Evolutionary conservation across 2,113 vertebrate genomes (phyloP).

Genomic region (Naja naja): DNA sequence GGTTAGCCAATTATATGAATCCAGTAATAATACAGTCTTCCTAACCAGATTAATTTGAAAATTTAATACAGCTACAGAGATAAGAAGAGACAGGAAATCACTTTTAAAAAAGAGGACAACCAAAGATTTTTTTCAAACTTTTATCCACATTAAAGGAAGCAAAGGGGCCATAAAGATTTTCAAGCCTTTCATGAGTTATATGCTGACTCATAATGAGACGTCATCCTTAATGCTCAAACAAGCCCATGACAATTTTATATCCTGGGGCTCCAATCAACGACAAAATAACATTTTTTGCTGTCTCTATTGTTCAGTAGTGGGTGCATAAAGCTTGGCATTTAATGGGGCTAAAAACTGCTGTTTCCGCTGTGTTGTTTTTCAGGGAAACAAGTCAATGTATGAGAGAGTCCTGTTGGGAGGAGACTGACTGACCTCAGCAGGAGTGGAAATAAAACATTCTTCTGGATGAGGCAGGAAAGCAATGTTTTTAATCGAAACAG

Average conservation of each 20-base stretch:
- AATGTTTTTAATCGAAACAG: constrained; percentile 37
- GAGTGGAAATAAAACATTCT: constrained; percentile 28
- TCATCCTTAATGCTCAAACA: constrained; percentile 6
- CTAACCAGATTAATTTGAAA: not conserved
- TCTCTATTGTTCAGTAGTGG: constrained; percentile 2
- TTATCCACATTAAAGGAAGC: not conserved
- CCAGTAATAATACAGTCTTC: not conserved
- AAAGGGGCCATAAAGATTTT: not conserved
- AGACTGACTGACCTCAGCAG: constrained; percentile 42
- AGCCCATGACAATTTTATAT: constrained; percentile 11
- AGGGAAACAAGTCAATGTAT: constrained; percentile 11
- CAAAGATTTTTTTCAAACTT: not conserved
- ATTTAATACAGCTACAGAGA: not conserved
- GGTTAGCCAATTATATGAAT: not conserved
- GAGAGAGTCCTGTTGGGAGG: constrained; percentile 7
- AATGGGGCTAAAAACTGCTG: not conserved
- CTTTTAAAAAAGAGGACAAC: not conserved
- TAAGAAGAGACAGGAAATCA: not conserved
- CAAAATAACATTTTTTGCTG: constrained; percentile 7
- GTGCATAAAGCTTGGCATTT: not conserved
- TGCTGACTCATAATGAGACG: constrained; percentile 10
- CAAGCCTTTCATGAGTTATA: constrained; percentile 10
- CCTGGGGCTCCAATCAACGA: constrained; percentile 5
- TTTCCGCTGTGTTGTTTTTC: not conserved
- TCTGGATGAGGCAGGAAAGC: constrained; percentile 15